Evolutionary conservation across 1,140 invertebrate species (phyloP).

Genomic region (Drosophila tani): DNA sequence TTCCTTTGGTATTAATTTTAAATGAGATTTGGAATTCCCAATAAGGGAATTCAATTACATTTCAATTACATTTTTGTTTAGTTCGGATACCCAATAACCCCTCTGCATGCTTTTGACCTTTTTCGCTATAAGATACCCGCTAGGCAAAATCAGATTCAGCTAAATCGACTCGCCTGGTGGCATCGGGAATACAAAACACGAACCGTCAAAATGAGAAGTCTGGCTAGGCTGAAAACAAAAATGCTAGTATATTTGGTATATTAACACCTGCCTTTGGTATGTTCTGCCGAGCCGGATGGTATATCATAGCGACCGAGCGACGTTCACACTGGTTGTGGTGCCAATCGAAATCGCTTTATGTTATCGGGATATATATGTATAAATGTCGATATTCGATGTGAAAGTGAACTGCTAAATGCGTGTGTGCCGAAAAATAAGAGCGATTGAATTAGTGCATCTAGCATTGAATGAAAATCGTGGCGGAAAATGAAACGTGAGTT

Average conservation of each 20-base stretch:
- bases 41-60: no score
- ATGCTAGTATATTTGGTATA: background rate
- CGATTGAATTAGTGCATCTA: background rate
- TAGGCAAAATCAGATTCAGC: no score
- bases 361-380: constrained; percentile 15
- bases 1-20: no score
- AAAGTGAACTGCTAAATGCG: constrained; percentile 33
- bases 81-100: no score
- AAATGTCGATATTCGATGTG: constrained; percentile 33
- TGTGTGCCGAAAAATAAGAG: constrained; percentile 13
- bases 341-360: constrained; percentile 20
- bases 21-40: no score
- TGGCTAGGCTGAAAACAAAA: background rate
- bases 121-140: no score
- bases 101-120: no score
- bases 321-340: constrained; percentile 1
- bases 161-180: no score
- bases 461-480: constrained; percentile 27
- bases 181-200: no score
- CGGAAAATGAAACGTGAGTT: constrained; percentile 49
- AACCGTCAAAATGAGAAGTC: no score
- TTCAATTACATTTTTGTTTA: no score
- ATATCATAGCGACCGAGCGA: background rate
- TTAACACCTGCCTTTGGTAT: background rate
- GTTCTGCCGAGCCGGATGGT: background rate